These are phyloP conservation scores for Egretta garzetta DNA, from an alignment of 2,113 vertebrate genomes.

Conservation along the genomic window DNA sequence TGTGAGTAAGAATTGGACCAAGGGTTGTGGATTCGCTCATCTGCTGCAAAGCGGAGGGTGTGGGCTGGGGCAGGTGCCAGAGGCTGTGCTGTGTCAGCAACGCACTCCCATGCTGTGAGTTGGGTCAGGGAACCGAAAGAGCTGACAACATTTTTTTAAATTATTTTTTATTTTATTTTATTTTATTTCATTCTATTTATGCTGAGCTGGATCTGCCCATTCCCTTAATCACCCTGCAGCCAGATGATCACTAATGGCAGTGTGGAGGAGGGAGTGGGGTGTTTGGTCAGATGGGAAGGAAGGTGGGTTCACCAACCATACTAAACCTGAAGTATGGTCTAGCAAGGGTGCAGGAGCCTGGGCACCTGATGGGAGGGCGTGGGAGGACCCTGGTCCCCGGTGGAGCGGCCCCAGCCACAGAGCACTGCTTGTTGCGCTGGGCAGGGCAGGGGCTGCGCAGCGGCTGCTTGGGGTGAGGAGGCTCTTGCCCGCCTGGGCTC, in stretches of 20 bases:
- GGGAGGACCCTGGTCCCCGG: not conserved
- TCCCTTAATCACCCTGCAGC: not conserved
- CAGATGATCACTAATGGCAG: not conserved
- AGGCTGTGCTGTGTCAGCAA: not conserved
- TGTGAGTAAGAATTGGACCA: not conserved
- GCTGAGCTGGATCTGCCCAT: not conserved
- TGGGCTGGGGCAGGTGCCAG: not conserved
- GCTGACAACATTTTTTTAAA: not conserved
- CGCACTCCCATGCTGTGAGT: not conserved
- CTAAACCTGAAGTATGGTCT: not conserved
- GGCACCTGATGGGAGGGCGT: not conserved
- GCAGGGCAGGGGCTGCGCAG: fast-evolving
- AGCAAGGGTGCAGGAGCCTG: not conserved
- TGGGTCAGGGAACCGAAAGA: not conserved
- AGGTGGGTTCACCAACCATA: not conserved
- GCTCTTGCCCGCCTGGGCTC: not conserved
- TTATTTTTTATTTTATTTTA: not conserved
- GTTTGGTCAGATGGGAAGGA: fast-evolving
- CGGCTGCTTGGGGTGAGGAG: not conserved
- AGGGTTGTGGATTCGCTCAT: not conserved
- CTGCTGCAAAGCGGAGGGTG: not conserved
- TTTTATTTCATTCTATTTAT: not conserved
- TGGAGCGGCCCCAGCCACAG: not conserved
- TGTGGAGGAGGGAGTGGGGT: not conserved
- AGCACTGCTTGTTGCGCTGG: not conserved